Evolutionary conservation across 2,888 invertebrate species (phyloP).

Genomic region (Agrotis clavis): DNA sequence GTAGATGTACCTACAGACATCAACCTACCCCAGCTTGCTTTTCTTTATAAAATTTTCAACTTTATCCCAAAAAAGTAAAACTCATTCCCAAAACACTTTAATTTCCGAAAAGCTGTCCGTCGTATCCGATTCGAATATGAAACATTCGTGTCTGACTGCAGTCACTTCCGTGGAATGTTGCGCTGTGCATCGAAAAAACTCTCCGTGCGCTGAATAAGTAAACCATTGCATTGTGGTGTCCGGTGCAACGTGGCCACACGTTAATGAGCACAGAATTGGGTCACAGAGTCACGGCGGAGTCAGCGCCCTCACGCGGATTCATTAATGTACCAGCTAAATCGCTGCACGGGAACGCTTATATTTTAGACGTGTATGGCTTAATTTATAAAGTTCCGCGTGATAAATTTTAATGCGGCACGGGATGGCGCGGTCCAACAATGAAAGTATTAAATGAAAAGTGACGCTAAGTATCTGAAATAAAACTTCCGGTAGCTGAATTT

Average conservation of each 20-base stretch:
- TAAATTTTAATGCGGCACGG: conserved; percentile 33
- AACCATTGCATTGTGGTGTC: conserved; percentile 80
- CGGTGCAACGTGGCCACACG: conserved; percentile 81
- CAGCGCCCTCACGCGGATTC: conserved; percentile 66
- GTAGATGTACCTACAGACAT: too few relatives aligned
- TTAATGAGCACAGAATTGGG: conserved; percentile 85
- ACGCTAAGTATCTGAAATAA: not conserved
- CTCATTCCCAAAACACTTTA: conserved; percentile 5
- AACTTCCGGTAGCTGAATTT: not conserved
- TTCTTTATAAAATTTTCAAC: too few relatives aligned
- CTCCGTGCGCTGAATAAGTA: conserved; percentile 77
- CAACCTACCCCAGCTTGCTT: too few relatives aligned
- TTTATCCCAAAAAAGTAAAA: too few relatives aligned
- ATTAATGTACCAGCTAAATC: conserved; percentile 64
- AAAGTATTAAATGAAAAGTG: conserved; percentile 15
- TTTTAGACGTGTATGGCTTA: conserved; percentile 54
- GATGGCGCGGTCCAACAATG: conserved; percentile 3
- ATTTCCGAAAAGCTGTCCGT: conserved; percentile 25
- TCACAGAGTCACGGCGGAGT: conserved; percentile 72
- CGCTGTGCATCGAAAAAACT: conserved; percentile 65
- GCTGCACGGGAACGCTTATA: conserved; percentile 49
- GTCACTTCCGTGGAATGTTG: conserved; percentile 54
- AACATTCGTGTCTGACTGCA: conserved; percentile 60
- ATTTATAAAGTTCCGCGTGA: conserved; percentile 42
- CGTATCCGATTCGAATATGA: conserved; percentile 52